phyloP scores from a whole-genome alignment of 2,113 vertebrate species.

The Thymallus thymallus region DNA sequence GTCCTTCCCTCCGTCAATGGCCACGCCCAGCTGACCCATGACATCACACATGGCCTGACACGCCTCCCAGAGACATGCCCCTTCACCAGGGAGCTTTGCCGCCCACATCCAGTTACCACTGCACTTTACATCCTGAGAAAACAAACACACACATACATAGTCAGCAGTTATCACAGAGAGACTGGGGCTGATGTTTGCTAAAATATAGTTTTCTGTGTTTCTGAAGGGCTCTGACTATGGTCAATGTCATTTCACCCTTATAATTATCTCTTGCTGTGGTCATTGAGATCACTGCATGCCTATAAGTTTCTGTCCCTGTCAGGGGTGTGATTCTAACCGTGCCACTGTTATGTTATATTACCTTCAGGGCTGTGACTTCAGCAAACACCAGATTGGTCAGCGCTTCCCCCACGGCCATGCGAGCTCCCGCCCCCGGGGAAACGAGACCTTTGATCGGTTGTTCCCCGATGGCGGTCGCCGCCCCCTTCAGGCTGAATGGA shows the following conservation, averaged over 20 bases:
- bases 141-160: not conserved
- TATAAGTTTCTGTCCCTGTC: no score
- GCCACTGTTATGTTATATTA: constrained; percentile 27
- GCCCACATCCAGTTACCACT: constrained; percentile 97
- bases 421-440: constrained; percentile 80
- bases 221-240: no score
- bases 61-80: constrained; percentile 80
- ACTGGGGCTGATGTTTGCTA: no score
- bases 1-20: constrained; percentile 90
- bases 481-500: constrained; percentile 79
- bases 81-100: constrained; percentile 87
- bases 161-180: not conserved
- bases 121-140: constrained; percentile 85
- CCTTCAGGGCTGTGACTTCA: constrained; percentile 80
- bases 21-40: constrained; percentile 84
- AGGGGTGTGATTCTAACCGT: not conserved
- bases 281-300: no score
- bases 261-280: not conserved
- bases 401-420: constrained; percentile 87
- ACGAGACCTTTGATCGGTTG: constrained; percentile 91
- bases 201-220: no score
- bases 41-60: constrained; percentile 86
- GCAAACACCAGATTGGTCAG: constrained; percentile 92
- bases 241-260: not conserved
- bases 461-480: constrained; percentile 87